Percentiles rank a stretch among this genome's conserved stretches.
Conservation (phyloP, 2,113 vertebrate species). For the Excalfactoria chinensis region DNA sequence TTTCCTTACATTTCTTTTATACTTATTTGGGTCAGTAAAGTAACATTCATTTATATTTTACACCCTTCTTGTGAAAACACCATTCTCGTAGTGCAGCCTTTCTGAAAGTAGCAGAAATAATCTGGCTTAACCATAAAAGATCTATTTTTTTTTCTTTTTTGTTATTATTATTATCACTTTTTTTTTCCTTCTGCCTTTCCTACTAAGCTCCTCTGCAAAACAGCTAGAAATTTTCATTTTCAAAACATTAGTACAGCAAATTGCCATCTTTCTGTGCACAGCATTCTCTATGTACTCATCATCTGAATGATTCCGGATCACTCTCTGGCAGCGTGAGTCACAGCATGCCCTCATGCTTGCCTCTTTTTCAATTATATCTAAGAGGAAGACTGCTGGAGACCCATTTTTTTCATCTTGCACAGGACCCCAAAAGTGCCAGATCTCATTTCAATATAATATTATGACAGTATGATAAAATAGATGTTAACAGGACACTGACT, state of each 20-base stretch:
- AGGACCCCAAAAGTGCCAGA: slow-evolving; percentile 72
- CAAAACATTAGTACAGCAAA: slow-evolving; percentile 77
- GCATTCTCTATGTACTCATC: slow-evolving; percentile 75
- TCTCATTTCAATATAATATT: slow-evolving; percentile 75
- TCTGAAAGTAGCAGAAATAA: slow-evolving; percentile 56
- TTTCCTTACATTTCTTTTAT: neutral
- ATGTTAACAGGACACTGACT: slow-evolving; percentile 72
- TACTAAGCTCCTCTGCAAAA: slow-evolving; percentile 68
- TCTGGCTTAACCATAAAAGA: slow-evolving; percentile 21
- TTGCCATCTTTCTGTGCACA: slow-evolving; percentile 74
- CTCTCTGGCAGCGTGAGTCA: slow-evolving; percentile 69
- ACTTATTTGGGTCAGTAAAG: slow-evolving; percentile 18
- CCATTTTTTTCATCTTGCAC: slow-evolving; percentile 69
- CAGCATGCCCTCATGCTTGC: slow-evolving; percentile 74
- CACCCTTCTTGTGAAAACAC: neutral
- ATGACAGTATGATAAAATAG: slow-evolving; percentile 66
- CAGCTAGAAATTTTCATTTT: slow-evolving; percentile 78
- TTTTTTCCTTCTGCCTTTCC: slow-evolving; percentile 33
- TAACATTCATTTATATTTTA: slow-evolving; percentile 12
- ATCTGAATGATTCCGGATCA: slow-evolving; percentile 77
- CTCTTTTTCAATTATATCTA: slow-evolving; percentile 81
- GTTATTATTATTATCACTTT: neutral
- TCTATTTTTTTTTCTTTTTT: neutral
- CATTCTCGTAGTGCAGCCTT: neutral
- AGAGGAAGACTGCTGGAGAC: slow-evolving; percentile 77